phyloP scores from a whole-genome alignment of 2,113 vertebrate genomes.

The Protobothrops mucrosquamatus region DNA sequence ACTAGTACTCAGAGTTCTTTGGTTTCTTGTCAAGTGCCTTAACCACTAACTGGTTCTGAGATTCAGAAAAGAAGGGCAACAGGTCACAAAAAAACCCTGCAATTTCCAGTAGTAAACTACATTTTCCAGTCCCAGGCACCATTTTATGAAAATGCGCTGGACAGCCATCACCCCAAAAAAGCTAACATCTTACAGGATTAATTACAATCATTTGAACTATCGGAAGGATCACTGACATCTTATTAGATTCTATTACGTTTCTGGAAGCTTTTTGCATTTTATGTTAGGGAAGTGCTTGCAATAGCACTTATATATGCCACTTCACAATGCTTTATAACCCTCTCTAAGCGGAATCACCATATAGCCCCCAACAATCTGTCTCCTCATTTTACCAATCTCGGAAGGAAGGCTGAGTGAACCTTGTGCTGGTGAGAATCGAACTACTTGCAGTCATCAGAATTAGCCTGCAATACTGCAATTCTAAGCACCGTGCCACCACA shows the following conservation, averaged over 20 bases:
- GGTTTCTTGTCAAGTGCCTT: not conserved
- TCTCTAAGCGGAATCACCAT: not conserved
- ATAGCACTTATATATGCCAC: not conserved
- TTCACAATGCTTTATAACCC: not conserved
- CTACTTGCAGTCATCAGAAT: not conserved
- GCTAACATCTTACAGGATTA: not conserved
- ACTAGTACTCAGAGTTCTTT: not conserved
- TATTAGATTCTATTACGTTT: not conserved
- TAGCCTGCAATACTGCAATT: not conserved
- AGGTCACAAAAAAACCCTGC: not conserved
- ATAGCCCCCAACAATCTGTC: not conserved
- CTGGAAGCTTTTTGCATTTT: not conserved
- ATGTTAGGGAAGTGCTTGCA: not conserved
- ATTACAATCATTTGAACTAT: not conserved
- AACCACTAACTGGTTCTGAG: not conserved
- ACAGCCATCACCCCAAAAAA: not conserved
- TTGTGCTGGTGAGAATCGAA: not conserved
- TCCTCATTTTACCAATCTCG: not conserved
- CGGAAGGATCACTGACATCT: not conserved
- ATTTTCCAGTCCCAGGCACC: not conserved
- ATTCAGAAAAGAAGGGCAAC: not conserved
- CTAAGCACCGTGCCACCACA: not conserved
- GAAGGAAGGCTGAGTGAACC: not conserved
- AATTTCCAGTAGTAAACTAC: not conserved
- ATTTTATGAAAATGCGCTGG: not conserved